Percentiles rank a stretch among this genome's conserved stretches.
Conservation (phyloP, 2,797 vertebrate genomes). For the Macropus fuliginosus region DNA sequence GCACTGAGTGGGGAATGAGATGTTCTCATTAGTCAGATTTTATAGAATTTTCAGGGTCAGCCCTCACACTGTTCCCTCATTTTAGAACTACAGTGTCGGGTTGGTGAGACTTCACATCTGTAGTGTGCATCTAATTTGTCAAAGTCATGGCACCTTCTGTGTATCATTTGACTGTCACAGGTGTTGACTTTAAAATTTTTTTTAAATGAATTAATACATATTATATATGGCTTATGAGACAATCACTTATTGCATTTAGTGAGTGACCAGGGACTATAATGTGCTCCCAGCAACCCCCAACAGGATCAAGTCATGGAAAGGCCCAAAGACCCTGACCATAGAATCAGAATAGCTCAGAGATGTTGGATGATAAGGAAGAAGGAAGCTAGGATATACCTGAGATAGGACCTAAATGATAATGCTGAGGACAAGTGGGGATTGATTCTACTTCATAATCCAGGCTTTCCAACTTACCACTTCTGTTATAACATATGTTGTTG, state of each 20-base stretch:
- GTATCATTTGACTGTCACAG: neutral
- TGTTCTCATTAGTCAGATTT: neutral
- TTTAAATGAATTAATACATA: neutral
- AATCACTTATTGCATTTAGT: neutral
- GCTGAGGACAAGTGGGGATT: neutral
- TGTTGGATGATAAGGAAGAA: neutral
- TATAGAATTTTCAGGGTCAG: neutral
- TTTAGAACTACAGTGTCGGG: neutral
- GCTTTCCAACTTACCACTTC: neutral
- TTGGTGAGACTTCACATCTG: neutral
- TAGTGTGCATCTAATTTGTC: neutral
- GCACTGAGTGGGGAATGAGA: neutral
- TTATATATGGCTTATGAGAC: neutral
- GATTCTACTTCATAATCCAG: neutral
- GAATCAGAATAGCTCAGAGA: neutral
- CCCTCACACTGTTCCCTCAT: neutral
- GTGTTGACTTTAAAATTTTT: neutral
- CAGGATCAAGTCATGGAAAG: neutral
- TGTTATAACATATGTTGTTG: neutral
- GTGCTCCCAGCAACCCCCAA: neutral
- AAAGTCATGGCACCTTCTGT: neutral
- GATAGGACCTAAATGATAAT: neutral
- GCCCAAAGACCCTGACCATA: neutral
- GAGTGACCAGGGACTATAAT: neutral
- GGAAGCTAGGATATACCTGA: neutral